Percentiles rank a stretch among this genome's conserved stretches.
Evolutionary conservation across 2,113 vertebrate species (phyloP).

Genomic region (Raja brachyura): DNA sequence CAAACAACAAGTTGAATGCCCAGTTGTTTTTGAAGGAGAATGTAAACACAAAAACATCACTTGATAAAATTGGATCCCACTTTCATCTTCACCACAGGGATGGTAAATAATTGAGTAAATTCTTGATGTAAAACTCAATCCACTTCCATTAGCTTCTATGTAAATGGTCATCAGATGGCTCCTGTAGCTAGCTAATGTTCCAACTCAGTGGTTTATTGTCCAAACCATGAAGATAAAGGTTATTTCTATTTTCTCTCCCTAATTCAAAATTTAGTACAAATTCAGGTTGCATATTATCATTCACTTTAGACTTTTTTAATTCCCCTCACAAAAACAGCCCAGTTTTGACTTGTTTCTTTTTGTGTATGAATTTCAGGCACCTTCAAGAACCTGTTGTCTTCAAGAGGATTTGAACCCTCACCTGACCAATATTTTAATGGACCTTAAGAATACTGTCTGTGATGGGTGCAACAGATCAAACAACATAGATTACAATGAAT

Average conservation of each 20-base stretch:
- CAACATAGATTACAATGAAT: background rate
- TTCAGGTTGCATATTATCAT: background rate
- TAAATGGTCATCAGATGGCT: background rate
- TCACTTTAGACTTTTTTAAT: background rate
- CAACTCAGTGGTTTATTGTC: background rate
- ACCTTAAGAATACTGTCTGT: background rate
- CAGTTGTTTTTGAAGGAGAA: no score
- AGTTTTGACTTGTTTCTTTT: background rate
- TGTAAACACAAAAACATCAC: background rate
- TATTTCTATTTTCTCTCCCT: background rate
- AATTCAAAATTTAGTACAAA: background rate
- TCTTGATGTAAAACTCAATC: no score
- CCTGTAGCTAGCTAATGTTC: background rate
- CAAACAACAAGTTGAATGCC: background rate
- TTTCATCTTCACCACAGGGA: background rate
- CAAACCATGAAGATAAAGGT: background rate
- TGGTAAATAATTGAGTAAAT: background rate
- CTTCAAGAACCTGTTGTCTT: background rate
- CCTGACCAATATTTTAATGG: background rate
- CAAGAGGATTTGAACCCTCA: conserved; percentile 17
- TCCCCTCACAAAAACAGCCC: background rate
- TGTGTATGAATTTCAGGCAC: background rate
- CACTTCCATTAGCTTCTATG: background rate
- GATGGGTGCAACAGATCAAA: background rate
- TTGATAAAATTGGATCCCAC: background rate